phyloP scores from a whole-genome alignment of 1,140 invertebrate genomes.

The Yoshiicerus persimilis region DNA sequence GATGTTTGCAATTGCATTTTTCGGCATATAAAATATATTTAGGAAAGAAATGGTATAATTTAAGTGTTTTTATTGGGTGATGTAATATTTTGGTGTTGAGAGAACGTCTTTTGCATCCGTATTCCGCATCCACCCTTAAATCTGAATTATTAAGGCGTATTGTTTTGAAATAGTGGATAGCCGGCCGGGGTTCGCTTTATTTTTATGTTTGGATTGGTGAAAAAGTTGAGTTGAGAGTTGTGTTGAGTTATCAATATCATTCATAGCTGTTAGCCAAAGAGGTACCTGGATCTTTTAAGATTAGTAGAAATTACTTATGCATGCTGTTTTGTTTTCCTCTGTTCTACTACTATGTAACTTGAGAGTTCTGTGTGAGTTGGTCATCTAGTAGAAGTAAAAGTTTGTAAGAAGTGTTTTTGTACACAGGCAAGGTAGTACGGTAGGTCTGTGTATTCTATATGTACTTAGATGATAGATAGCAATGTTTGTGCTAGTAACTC shows the following conservation, averaged over 20 bases:
- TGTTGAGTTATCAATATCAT: background rate
- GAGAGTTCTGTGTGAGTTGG: background rate
- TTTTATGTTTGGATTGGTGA: background rate
- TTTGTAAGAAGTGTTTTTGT: background rate
- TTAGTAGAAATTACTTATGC: background rate
- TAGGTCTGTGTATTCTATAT: background rate
- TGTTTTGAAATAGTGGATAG: background rate
- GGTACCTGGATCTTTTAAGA: background rate
- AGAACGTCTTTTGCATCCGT: background rate
- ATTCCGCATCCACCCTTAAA: constrained; percentile 4
- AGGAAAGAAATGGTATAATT: background rate
- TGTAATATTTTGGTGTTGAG: background rate
- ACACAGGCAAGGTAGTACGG: background rate
- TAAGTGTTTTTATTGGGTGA: background rate
- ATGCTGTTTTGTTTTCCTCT: background rate
- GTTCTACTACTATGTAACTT: background rate
- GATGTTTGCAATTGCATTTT: background rate
- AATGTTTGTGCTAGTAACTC: background rate
- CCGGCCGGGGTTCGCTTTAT: background rate
- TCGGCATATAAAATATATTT: background rate
- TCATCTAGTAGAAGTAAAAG: background rate
- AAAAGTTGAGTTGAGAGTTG: background rate
- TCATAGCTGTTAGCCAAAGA: background rate
- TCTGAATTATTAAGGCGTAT: background rate
- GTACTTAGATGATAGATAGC: background rate